Conservation (phyloP, 2,888 invertebrate genomes). For the Mongoloraphidia duomilia region DNA sequence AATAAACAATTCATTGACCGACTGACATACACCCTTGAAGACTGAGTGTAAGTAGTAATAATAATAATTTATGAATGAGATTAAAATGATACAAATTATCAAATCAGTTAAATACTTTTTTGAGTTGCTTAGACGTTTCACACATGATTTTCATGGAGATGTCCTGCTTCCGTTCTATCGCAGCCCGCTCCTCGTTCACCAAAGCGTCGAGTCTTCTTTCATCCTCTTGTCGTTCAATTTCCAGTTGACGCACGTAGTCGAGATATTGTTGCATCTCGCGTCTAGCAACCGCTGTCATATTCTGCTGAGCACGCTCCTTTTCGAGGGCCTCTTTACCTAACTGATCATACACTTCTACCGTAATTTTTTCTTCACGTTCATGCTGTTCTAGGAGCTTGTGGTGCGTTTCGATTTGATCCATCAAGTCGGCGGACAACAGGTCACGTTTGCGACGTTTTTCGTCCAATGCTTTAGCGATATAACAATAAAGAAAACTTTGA, state of each 20-base stretch:
- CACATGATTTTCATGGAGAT: too few relatives aligned
- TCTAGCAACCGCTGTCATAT: constrained; percentile 17
- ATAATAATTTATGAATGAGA: too few relatives aligned
- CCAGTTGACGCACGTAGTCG: constrained; percentile 22
- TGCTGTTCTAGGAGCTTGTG: constrained; percentile 20
- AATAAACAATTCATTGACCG: too few relatives aligned
- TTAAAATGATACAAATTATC: too few relatives aligned
- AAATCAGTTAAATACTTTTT: constrained; percentile 1
- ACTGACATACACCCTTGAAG: too few relatives aligned
- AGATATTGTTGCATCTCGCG: constrained; percentile 23
- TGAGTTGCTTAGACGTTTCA: constrained; percentile 24
- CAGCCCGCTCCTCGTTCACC: constrained; percentile 20
- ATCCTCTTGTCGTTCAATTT: constrained; percentile 22
- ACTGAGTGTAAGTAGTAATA: too few relatives aligned
- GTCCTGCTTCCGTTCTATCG: constrained; percentile 22
- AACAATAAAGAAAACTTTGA: too few relatives aligned
- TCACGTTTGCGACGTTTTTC: constrained; percentile 18
- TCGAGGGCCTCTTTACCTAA: constrained; percentile 23
- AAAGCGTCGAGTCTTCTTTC: constrained; percentile 21
- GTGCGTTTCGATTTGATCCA: constrained; percentile 23
- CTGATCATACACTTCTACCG: constrained; percentile 9
- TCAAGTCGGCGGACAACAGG: constrained; percentile 20
- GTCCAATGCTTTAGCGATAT: constrained; percentile 9
- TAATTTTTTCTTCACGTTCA: constrained; percentile 23
- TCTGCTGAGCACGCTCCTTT: constrained; percentile 19